Evolutionary conservation across 1,140 invertebrate genomes (phyloP).

Genomic region (Ylistrum balloti): DNA sequence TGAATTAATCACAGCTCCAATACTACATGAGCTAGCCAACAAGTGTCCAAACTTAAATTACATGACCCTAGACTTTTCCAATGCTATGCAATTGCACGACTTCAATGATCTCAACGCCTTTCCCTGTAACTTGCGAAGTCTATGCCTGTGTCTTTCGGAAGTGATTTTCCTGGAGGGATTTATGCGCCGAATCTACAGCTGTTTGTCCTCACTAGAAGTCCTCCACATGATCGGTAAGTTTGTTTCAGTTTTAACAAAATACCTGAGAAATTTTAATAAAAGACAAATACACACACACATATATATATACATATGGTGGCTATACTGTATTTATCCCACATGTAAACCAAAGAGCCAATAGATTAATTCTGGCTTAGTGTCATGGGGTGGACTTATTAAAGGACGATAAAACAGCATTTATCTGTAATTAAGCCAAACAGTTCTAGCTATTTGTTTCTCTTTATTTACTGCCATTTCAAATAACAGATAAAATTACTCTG

Average conservation of each 20-base stretch:
- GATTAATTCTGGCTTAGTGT: too few relatives aligned
- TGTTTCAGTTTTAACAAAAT: not conserved
- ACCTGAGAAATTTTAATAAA: too few relatives aligned
- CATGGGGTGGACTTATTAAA: too few relatives aligned
- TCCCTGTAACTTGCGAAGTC: slow-evolving; percentile 97
- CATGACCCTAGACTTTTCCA: slow-evolving; percentile 98
- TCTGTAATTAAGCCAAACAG: too few relatives aligned
- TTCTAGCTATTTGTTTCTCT: too few relatives aligned
- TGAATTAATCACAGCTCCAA: slow-evolving; percentile 98
- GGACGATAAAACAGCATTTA: too few relatives aligned
- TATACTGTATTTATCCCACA: too few relatives aligned
- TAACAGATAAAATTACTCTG: too few relatives aligned
- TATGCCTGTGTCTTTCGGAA: slow-evolving; percentile 99
- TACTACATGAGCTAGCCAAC: slow-evolving; percentile 97
- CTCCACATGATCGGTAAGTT: slow-evolving; percentile 96
- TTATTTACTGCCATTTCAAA: too few relatives aligned
- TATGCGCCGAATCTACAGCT: slow-evolving; percentile 99
- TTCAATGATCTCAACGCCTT: slow-evolving; percentile 99
- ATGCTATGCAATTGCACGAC: slow-evolving; percentile 98
- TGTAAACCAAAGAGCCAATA: too few relatives aligned
- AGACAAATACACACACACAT: too few relatives aligned
- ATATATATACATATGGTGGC: too few relatives aligned
- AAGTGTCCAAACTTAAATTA: slow-evolving; percentile 99
- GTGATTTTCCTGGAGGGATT: slow-evolving; percentile 99
- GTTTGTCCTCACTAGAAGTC: slow-evolving; percentile 99